Base-by-base conservation (phyloP, 2,797 vertebrate species). In the Nasua narica region DNA sequence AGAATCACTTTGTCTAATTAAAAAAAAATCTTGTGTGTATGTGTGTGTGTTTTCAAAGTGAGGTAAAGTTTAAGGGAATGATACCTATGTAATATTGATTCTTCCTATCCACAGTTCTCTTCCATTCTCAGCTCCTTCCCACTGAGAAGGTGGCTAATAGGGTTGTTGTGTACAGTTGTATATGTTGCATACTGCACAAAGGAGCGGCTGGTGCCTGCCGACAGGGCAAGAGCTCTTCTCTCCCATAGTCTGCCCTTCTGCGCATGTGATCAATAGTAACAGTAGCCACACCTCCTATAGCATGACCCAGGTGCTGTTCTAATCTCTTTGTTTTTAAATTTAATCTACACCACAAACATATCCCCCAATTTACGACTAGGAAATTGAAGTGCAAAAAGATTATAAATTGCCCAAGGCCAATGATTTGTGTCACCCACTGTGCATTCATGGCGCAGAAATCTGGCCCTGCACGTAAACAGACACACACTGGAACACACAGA, bases 1-100 rank as follows among this genome's bases (percentile, higher is more conserved):
- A 84, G 48, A 87, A 60, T 69, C 23, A 18, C 12, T 95, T 92
- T 78, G 62, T 70, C 29, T 87, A 35, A 54, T 70, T 62, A n/a
- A 48, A 4, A 58, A 58, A 83, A 90, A 69, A 67, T 35, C 65
- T 35, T 18, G n/a, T 18, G 56, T 13, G 1, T 15, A 1, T 21
- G 1, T 13, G 1, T 70, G 14, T 35, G 37, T 21, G 14, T 58
- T 19, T 95, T 67, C 70, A 54, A 69, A 87, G 18, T n/a, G 60
- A 90, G 81, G 43, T 69, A 29, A 48, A 18, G 4, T 65, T 27
- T 65, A 58, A 62, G 50, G 52, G 56, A 87, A 91, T 29, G 23
- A 3, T 2, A 0, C 9, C 32, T 46, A 37, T 7, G 7, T 16
- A 13, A 46, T 8, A 4, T 37, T 27, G 37, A 19, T n/a, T 56